phyloP scores from a whole-genome alignment of 2,888 invertebrate species.

The Drosophila multiciliata region DNA sequence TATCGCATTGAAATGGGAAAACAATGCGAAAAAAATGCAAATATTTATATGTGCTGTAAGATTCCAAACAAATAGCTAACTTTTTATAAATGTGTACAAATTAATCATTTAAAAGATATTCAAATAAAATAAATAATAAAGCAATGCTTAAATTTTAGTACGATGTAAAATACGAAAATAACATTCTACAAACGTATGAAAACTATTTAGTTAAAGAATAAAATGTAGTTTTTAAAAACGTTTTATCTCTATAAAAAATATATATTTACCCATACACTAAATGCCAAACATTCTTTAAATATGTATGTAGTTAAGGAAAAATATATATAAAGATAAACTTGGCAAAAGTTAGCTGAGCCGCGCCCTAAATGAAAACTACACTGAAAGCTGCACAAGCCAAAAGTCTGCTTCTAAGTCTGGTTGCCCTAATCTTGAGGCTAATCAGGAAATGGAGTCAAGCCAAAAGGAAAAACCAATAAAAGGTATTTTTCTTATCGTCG shows the following conservation, averaged over 20 bases:
- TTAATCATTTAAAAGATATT: not conserved
- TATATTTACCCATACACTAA: not conserved
- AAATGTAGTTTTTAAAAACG: conserved; percentile 9
- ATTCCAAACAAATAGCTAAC: not conserved
- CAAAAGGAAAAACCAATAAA: conserved; percentile 73
- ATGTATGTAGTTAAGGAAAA: not conserved
- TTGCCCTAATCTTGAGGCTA: conserved; percentile 62
- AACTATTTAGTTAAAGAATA: not conserved
- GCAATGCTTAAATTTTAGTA: not conserved
- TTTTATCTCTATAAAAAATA: not conserved
- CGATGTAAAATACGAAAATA: not conserved
- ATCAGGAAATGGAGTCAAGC: conserved; percentile 69
- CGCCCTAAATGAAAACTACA: conserved; percentile 49
- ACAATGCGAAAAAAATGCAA: not conserved
- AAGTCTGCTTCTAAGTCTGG: conserved; percentile 24
- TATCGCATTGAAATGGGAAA: not conserved
- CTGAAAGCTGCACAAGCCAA: conserved; percentile 15
- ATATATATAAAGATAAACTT: not conserved
- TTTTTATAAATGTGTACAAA: not conserved
- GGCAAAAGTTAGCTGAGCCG: conserved; percentile 35
- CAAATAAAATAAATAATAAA: not conserved
- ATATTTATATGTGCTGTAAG: not conserved
- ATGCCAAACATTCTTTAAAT: conserved; percentile 28
- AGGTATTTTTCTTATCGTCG: conserved; percentile 75
- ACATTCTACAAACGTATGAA: not conserved